Evolutionary conservation across 1,140 invertebrate species (phyloP), one percentile per base, ranked within the genome.

Genomic region (Drosophila sechellia): DNA sequence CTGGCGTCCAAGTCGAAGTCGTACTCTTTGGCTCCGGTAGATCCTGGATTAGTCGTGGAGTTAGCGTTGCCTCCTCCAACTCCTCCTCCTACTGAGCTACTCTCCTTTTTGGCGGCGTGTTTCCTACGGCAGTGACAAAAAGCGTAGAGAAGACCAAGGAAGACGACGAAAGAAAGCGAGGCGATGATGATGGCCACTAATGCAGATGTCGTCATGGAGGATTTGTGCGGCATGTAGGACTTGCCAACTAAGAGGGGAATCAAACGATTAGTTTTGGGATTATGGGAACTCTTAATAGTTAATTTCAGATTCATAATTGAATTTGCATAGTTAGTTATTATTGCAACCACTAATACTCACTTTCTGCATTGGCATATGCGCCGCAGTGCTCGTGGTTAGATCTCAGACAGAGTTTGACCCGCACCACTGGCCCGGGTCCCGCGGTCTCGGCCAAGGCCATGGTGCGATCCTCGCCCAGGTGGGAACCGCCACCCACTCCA

Each of bases 311-410:
- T 20, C 3, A 20, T 20, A 45, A 5, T 12, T 31, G 2, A 31
- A 10, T 8, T 31, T 6, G 8, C 31, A 31, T 3, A 10, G 31
- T 10, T 8, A 31, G 31, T 8, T 31, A 3, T 31, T 31, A 10
- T 31, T 31, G 5, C 25, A 27, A 6, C 0, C 25, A 27, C 25
- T 5, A 20, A 43, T 53, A 95, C 95, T 96, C 93, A 97, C 96
- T 95, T 84, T 96, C 95, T 40, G 96, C 96, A 90, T 96, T 95
- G 1, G 94, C 94, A 91, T 96, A 96, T 48, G 97, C 96, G 11
- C 97, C 96, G 86, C 97, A 98, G 69, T 96, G 95, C 25, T 96
- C 95, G 27, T 95, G 94, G 81, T 96, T 96, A 1, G 95, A 94
- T 73, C 95, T 94, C n/a, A 97, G 93, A 79, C 97, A 98, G 0